These are phyloP conservation scores for Drosophila cardini DNA, from an alignment of 1,140 invertebrate species.

Conservation along the genomic window DNA sequence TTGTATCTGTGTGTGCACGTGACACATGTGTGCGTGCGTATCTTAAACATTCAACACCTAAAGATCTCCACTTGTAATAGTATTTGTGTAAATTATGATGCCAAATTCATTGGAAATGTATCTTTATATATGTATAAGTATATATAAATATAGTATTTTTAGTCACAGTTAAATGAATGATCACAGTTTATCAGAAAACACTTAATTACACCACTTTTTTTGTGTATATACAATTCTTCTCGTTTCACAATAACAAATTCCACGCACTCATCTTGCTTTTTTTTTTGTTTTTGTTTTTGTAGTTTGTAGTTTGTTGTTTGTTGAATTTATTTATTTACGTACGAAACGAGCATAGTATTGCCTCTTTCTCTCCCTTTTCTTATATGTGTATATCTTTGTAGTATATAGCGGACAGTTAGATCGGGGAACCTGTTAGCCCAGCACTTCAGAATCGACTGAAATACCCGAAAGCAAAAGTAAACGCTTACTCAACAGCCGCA, in stretches of 20 bases:
- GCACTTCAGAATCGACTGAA: slow-evolving; percentile 60
- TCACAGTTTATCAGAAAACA: slow-evolving; percentile 43
- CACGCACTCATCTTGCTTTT: slow-evolving; percentile 25
- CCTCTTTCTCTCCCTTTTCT: no score
- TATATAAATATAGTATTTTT: neutral
- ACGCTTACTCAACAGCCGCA: slow-evolving; percentile 59
- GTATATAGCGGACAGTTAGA: neutral
- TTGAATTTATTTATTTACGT: slow-evolving; percentile 19
- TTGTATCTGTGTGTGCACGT: neutral
- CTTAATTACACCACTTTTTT: slow-evolving; percentile 12
- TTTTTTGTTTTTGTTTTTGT: neutral
- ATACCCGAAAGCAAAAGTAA: slow-evolving; percentile 54
- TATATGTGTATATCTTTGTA: no score
- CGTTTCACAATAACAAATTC: slow-evolving; percentile 26
- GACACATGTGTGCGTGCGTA: neutral
- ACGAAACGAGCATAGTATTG: neutral
- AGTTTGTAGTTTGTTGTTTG: neutral
- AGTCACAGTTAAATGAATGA: slow-evolving; percentile 22
- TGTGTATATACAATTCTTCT: slow-evolving; percentile 28
- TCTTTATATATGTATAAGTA: neutral
- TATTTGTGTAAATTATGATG: neutral
- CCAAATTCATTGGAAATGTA: neutral
- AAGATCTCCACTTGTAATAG: neutral
- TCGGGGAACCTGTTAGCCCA: slow-evolving; percentile 54
- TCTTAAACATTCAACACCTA: neutral